Conservation (phyloP, 2,888 invertebrate genomes). For the Octonoba sinensis region DNA sequence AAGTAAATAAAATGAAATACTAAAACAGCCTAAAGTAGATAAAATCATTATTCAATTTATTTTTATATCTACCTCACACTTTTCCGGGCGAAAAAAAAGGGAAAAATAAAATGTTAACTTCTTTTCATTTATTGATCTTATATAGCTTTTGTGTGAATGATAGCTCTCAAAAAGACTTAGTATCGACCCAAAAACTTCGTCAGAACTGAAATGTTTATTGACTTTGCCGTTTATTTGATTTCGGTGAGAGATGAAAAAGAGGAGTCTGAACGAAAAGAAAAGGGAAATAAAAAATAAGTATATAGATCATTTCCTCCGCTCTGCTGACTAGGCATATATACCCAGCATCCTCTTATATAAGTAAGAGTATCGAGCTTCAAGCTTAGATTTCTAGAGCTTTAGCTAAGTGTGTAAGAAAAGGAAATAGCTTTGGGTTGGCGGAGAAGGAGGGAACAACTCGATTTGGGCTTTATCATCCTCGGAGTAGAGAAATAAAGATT, state of each 20-base stretch:
- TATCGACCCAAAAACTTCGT: constrained; percentile 40
- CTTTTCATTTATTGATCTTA: constrained; percentile 33
- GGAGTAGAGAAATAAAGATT: constrained; percentile 23
- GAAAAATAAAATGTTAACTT: constrained; percentile 9
- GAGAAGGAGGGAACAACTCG: constrained; percentile 22
- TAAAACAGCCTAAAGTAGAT: constrained; percentile 10
- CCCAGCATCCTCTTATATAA: constrained; percentile 15
- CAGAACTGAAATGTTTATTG: constrained; percentile 58
- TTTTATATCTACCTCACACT: constrained; percentile 1
- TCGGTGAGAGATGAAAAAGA: constrained; percentile 41
- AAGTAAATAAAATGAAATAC: no score
- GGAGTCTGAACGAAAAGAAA: neutral
- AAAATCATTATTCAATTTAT: constrained; percentile 47
- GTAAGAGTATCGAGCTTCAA: constrained; percentile 49
- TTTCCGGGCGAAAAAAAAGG: neutral
- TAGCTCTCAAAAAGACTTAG: constrained; percentile 28
- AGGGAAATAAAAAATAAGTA: constrained; percentile 20
- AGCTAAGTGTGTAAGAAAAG: constrained; percentile 23
- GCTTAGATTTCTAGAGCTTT: constrained; percentile 53
- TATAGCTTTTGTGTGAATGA: constrained; percentile 23
- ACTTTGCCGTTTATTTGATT: constrained; percentile 62
- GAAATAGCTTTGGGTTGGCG: constrained; percentile 20
- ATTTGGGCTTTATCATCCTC: constrained; percentile 44
- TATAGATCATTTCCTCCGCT: constrained; percentile 48
- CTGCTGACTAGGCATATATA: constrained; percentile 54